phyloP scores from a whole-genome alignment of 2,888 invertebrate species.

The Oscheius myriophilus region DNA sequence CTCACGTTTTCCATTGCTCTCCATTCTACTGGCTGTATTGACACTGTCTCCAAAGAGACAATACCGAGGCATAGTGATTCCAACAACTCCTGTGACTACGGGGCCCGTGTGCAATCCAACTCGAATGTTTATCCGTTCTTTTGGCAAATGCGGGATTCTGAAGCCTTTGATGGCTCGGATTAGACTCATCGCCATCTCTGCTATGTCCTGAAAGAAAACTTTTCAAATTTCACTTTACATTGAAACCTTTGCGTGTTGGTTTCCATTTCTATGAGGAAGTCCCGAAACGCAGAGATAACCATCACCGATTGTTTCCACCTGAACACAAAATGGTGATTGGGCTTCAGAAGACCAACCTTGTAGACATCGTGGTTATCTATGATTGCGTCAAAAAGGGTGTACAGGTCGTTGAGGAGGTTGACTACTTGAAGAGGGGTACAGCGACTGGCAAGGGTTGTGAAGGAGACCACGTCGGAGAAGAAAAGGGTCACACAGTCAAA shows the following conservation, averaged over 20 bases:
- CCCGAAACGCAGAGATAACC: conserved; percentile 65
- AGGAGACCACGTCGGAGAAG: conserved; percentile 64
- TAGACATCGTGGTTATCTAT: conserved; percentile 65
- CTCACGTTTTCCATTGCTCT: conserved; percentile 67
- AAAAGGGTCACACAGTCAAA: conserved; percentile 63
- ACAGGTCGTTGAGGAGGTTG: conserved; percentile 66
- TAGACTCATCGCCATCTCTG: conserved; percentile 59
- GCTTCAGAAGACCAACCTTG: conserved; percentile 47
- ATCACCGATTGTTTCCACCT: conserved; percentile 64
- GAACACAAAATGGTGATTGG: not conserved
- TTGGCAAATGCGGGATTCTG: conserved; percentile 61
- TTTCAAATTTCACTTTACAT: not conserved
- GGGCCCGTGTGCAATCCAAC: conserved; percentile 63
- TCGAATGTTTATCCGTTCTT: conserved; percentile 60
- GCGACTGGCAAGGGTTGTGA: conserved; percentile 62
- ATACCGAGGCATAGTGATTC: conserved; percentile 65
- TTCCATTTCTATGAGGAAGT: conserved; percentile 63
- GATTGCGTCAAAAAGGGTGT: conserved; percentile 64
- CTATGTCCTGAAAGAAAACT: conserved; percentile 42
- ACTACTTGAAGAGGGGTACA: conserved; percentile 66
- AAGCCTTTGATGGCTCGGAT: conserved; percentile 54
- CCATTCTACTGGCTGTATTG: conserved; percentile 67
- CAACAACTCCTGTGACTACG: conserved; percentile 58
- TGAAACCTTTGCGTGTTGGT: conserved; percentile 51
- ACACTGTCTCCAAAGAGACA: conserved; percentile 67